phyloP scores from a whole-genome alignment of 2,888 invertebrate species.

The Cephus pulcher region DNA sequence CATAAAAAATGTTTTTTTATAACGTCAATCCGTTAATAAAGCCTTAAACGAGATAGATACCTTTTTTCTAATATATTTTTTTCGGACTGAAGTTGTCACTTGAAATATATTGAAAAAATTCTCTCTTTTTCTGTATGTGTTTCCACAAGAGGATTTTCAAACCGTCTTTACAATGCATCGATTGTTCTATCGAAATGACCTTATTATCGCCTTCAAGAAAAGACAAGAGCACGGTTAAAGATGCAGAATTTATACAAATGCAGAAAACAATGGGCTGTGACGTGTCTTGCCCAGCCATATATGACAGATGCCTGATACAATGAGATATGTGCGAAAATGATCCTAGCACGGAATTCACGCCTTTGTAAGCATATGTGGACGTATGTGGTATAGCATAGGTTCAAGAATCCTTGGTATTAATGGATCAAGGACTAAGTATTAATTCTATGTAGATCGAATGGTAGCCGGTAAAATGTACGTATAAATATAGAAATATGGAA shows the following conservation, averaged over 20 bases:
- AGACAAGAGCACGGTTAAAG: not conserved
- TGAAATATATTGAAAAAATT: not conserved
- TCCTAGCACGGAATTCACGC: not conserved
- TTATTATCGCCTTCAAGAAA: not conserved
- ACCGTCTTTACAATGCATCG: not conserved
- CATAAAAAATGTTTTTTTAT: not conserved
- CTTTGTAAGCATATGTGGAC: not conserved
- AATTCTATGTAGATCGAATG: not conserved
- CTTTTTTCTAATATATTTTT: not conserved
- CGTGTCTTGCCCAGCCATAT: not conserved
- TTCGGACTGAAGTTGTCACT: not conserved
- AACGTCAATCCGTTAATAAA: no score
- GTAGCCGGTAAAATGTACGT: not conserved
- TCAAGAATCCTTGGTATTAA: not conserved
- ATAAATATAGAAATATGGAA: not conserved
- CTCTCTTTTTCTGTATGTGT: not conserved
- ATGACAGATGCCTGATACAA: not conserved
- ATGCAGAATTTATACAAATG: not conserved
- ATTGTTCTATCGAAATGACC: not conserved
- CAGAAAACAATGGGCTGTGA: not conserved
- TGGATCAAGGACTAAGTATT: not conserved
- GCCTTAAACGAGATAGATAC: not conserved
- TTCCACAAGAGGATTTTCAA: not conserved
- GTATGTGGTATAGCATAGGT: not conserved
- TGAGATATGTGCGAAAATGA: not conserved